Evolutionary conservation across 2,888 invertebrate genomes (phyloP).

Genomic region (Dinocampus coccinellae): DNA sequence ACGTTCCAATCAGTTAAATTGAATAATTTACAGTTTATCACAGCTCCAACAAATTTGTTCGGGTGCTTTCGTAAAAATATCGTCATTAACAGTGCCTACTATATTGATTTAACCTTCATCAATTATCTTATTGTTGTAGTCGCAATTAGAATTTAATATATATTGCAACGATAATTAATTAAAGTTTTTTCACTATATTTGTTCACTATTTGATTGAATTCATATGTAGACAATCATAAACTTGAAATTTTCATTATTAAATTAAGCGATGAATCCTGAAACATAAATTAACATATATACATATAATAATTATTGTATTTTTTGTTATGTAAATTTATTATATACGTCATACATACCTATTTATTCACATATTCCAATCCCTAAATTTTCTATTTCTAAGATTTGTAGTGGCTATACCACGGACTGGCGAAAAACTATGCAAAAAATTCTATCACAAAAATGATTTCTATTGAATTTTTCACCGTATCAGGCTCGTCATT

Average conservation of each 20-base stretch:
- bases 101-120: neutral
- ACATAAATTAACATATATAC: neutral
- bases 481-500: slow-evolving; percentile 24
- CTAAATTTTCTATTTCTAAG: neutral
- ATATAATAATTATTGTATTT: neutral
- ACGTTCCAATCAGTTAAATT: slow-evolving; percentile 41
- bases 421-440: neutral
- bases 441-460: neutral
- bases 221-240: neutral
- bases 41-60: neutral
- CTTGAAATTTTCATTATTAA: neutral
- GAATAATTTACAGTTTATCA: slow-evolving; percentile 25
- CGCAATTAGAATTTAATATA: neutral
- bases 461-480: neutral
- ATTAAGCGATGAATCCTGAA: slow-evolving; percentile 11
- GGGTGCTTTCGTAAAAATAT: neutral
- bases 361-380: neutral
- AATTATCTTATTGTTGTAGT: neutral
- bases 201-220: neutral
- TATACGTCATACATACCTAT: slow-evolving; percentile 7
- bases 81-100: neutral
- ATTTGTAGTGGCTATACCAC: neutral
- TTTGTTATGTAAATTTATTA: neutral
- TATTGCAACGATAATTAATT: neutral
- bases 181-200: neutral